Evolutionary conservation across 2,888 invertebrate genomes (phyloP).

Genomic region (Cantharis lateralis): DNA sequence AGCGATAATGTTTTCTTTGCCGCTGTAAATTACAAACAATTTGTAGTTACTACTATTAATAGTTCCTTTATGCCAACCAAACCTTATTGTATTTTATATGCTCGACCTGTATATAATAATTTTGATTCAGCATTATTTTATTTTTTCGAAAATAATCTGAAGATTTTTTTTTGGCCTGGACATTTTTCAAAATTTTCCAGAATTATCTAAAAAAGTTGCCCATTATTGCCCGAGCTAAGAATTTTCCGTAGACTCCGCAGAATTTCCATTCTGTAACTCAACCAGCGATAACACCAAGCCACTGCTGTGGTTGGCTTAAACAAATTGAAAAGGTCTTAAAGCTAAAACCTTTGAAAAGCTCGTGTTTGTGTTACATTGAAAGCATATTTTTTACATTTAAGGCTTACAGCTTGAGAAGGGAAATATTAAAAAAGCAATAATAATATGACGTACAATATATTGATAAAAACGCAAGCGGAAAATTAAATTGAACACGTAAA

Average conservation of each 20-base stretch:
- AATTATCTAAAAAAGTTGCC: too few relatives aligned
- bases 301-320: background rate
- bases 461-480: background rate
- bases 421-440: background rate
- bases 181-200: too few relatives aligned
- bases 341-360: background rate
- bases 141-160: too few relatives aligned
- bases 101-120: background rate
- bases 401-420: background rate
- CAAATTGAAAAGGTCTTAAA: background rate
- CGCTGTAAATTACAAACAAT: slow-evolving; percentile 7
- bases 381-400: background rate
- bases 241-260: too few relatives aligned
- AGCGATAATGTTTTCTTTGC: slow-evolving; percentile 11
- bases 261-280: too few relatives aligned
- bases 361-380: background rate
- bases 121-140: background rate
- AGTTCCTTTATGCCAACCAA: background rate
- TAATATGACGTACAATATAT: background rate
- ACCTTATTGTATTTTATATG: background rate
- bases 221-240: too few relatives aligned
- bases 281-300: too few relatives aligned
- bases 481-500: background rate
- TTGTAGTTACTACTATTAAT: background rate
- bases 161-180: too few relatives aligned